Percentiles rank a stretch among this genome's conserved stretches.
These are phyloP conservation scores for Stegodyphus dumicola DNA, from an alignment of 1,140 invertebrate species.

Conservation along the genomic window DNA sequence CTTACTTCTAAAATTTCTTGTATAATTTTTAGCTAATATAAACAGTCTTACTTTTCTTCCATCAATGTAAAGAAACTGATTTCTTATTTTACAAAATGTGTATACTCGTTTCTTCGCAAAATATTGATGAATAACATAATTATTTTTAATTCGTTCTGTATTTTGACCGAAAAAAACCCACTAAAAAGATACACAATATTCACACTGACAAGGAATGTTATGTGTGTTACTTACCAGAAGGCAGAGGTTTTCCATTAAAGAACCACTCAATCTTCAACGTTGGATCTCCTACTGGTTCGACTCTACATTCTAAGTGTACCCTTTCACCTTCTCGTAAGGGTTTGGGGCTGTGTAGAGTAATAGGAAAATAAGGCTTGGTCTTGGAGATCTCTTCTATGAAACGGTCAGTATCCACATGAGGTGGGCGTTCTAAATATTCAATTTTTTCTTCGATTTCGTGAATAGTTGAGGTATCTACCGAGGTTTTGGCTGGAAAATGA, in stretches of 20 bases:
- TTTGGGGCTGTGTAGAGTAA: slow-evolving; percentile 79
- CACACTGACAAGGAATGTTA: no score
- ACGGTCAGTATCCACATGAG: slow-evolving; percentile 87
- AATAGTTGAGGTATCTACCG: slow-evolving; percentile 86
- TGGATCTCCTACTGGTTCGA: slow-evolving; percentile 90
- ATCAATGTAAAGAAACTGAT: no score
- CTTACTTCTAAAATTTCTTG: no score
- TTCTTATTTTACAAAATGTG: no score
- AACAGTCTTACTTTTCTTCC: no score
- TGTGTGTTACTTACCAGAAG: slow-evolving; percentile 69
- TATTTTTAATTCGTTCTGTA: no score
- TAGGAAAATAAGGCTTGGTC: slow-evolving; percentile 90
- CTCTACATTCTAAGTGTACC: slow-evolving; percentile 76
- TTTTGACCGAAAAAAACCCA: no score
- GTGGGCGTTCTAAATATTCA: slow-evolving; percentile 84
- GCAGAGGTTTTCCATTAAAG: slow-evolving; percentile 70
- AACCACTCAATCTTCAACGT: slow-evolving; percentile 90
- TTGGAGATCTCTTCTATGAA: slow-evolving; percentile 93
- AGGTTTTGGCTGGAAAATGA: slow-evolving; percentile 70
- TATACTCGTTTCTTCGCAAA: no score
- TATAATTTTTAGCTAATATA: no score
- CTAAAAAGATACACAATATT: no score
- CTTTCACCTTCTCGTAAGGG: slow-evolving; percentile 89
- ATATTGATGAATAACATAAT: no score
- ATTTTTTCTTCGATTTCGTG: slow-evolving; percentile 88